Percentiles rank a stretch among this genome's conserved stretches.
Evolutionary conservation across 2,888 invertebrate genomes (phyloP).

Genomic region (Cryptophagus acutangulus): DNA sequence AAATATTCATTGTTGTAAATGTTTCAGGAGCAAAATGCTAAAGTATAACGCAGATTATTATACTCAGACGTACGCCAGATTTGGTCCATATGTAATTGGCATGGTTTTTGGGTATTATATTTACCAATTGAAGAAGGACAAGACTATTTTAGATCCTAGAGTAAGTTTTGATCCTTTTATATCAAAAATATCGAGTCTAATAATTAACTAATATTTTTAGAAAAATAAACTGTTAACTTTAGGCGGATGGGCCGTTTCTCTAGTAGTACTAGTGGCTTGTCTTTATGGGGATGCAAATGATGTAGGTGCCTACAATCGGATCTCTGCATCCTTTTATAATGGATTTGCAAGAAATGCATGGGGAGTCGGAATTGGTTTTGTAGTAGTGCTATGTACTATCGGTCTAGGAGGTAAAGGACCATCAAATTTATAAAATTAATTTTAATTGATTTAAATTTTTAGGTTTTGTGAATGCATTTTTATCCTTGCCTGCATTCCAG

Average conservation of each 20-base stretch:
- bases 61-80: slow-evolving; percentile 11
- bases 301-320: not conserved
- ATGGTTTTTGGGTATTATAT: slow-evolving; percentile 13
- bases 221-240: not conserved
- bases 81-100: slow-evolving; percentile 16
- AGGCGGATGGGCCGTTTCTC: slow-evolving; percentile 5
- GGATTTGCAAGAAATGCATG: slow-evolving; percentile 5
- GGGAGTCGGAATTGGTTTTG: not conserved
- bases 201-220: not conserved
- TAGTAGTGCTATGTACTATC: slow-evolving; percentile 1
- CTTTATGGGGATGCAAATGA: slow-evolving; percentile 3
- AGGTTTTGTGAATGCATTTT: slow-evolving; percentile 35
- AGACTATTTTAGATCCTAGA: too few relatives aligned
- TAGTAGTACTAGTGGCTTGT: slow-evolving; percentile 1
- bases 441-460: not conserved
- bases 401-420: slow-evolving; percentile 2
- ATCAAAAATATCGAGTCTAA: not conserved
- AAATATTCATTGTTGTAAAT: not conserved
- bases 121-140: slow-evolving; percentile 3
- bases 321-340: slow-evolving; percentile 1
- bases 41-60: not conserved
- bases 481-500: slow-evolving; percentile 50
- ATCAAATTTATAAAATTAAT: not conserved
- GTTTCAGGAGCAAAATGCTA: not conserved
- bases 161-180: too few relatives aligned